Evolutionary conservation across 2,888 invertebrate species (phyloP).

Genomic region (Parnassius orleans): DNA sequence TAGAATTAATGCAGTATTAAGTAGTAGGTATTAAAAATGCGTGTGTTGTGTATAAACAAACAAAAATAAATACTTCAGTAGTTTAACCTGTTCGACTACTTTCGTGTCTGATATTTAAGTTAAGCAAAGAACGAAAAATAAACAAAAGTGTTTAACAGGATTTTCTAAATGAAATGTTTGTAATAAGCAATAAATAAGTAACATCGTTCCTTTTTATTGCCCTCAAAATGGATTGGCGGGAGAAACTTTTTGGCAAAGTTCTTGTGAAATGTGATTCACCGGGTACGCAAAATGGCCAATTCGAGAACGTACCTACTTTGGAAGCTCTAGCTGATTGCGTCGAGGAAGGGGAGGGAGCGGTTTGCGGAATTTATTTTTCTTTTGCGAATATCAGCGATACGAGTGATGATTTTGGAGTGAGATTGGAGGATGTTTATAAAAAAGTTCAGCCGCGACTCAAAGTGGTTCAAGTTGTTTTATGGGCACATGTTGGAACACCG

Average conservation of each 20-base stretch:
- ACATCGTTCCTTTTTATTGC: background rate
- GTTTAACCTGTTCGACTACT: conserved; percentile 24
- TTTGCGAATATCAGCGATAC: conserved; percentile 85
- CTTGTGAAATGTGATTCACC: conserved; percentile 76
- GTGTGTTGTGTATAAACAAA: conserved; percentile 17
- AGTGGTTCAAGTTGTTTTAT: conserved; percentile 85
- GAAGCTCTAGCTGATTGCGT: conserved; percentile 71
- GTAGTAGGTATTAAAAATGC: conserved; percentile 4
- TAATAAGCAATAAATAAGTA: conserved; percentile 5
- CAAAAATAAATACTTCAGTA: conserved; percentile 18
- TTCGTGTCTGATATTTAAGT: conserved; percentile 16
- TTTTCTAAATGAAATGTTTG: conserved; percentile 4
- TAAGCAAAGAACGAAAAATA: conserved; percentile 18
- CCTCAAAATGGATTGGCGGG: conserved; percentile 78
- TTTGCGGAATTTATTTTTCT: conserved; percentile 85
- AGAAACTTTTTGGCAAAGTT: conserved; percentile 81
- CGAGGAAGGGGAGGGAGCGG: conserved; percentile 73
- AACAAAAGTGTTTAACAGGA: conserved; percentile 20
- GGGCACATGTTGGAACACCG: conserved; percentile 81
- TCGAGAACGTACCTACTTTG: conserved; percentile 66
- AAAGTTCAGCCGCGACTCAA: conserved; percentile 75
- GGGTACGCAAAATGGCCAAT: conserved; percentile 67
- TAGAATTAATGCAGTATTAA: conserved; percentile 1
- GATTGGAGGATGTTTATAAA: conserved; percentile 81
- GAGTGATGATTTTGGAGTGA: conserved; percentile 85